phyloP scores from a whole-genome alignment of 35 echinoderm and acorn worm genomes.

The Ptychodera flava region DNA sequence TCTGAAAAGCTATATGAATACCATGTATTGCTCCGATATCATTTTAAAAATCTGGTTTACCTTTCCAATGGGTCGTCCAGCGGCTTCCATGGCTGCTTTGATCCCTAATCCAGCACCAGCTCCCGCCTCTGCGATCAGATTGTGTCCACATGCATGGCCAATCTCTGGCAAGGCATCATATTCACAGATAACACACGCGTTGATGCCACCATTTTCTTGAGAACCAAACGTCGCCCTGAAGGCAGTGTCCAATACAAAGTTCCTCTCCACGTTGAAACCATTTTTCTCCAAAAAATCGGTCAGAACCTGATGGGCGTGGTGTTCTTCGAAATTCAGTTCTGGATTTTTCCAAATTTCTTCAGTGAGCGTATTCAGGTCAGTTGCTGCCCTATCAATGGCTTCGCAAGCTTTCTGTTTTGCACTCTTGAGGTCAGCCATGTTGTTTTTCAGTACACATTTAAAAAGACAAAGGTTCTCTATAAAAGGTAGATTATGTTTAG shows the following conservation, averaged over 20 bases:
- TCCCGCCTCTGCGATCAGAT: slow-evolving; percentile 86
- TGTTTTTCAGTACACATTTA: too few species aligned
- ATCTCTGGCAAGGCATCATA: slow-evolving; percentile 96
- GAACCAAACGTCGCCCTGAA: slow-evolving; percentile 74
- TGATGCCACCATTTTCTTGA: slow-evolving; percentile 38
- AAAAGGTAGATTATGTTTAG: too few species aligned
- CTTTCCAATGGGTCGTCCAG: neutral
- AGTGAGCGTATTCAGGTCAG: slow-evolving; percentile 47
- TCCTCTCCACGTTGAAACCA: slow-evolving; percentile 76
- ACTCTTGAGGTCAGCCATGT: neutral
- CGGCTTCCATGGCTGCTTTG: slow-evolving; percentile 65
- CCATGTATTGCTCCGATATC: too few species aligned
- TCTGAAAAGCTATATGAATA: too few species aligned
- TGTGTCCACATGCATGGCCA: slow-evolving; percentile 98
- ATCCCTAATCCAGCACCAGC: slow-evolving; percentile 68
- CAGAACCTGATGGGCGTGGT: slow-evolving; percentile 75
- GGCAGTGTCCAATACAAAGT: slow-evolving; percentile 60
- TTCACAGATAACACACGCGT: slow-evolving; percentile 79
- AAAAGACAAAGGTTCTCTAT: too few species aligned
- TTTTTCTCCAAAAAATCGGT: slow-evolving; percentile 90
- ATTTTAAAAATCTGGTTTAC: too few species aligned
- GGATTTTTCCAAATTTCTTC: slow-evolving; percentile 86
- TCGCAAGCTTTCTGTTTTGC: slow-evolving; percentile 25
- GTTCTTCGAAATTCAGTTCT: slow-evolving; percentile 72
- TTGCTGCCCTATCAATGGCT: slow-evolving; percentile 47